Conservation (phyloP, 2,113 vertebrate species). For the Rhagologus leucostigma region DNA sequence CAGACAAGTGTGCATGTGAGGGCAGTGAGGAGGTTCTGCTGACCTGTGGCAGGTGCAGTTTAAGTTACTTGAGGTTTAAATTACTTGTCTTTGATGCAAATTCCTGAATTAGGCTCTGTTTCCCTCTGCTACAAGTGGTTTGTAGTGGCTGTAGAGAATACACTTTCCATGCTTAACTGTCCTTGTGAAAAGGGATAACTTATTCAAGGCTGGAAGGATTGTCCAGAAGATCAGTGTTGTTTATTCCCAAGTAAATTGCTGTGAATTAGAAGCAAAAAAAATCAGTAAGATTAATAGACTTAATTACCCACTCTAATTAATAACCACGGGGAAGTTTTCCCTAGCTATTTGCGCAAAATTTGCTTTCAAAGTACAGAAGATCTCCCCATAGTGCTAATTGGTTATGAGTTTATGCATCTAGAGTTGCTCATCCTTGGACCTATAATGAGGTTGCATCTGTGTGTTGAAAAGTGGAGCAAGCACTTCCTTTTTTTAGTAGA, state of each 20-base stretch:
- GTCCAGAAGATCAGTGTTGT: conserved; percentile 24
- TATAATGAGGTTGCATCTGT: conserved; percentile 70
- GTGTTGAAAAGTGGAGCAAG: conserved; percentile 61
- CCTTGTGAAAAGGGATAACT: neutral
- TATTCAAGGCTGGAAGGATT: conserved; percentile 1
- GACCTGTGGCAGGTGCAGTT: neutral
- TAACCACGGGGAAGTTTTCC: conserved; percentile 51
- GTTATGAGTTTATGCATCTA: conserved; percentile 59
- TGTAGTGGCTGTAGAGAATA: conserved; percentile 18
- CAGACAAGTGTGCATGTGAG: neutral
- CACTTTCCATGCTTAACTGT: neutral
- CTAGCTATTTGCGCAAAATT: conserved; percentile 30
- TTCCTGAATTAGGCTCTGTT: neutral
- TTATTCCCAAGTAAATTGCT: conserved; percentile 31
- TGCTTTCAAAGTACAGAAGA: conserved; percentile 42
- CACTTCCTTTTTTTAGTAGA: conserved; percentile 47
- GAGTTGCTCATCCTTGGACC: conserved; percentile 66
- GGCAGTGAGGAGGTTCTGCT: neutral
- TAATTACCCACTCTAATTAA: conserved; percentile 64
- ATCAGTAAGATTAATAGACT: conserved; percentile 64
- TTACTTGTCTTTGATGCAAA: neutral
- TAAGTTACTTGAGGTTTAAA: neutral
- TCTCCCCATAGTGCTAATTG: conserved; percentile 51
- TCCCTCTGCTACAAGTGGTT: neutral
- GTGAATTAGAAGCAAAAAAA: conserved; percentile 25